Base-by-base conservation (phyloP, 2,113 vertebrate genomes). In the Chaetops frenatus region DNA sequence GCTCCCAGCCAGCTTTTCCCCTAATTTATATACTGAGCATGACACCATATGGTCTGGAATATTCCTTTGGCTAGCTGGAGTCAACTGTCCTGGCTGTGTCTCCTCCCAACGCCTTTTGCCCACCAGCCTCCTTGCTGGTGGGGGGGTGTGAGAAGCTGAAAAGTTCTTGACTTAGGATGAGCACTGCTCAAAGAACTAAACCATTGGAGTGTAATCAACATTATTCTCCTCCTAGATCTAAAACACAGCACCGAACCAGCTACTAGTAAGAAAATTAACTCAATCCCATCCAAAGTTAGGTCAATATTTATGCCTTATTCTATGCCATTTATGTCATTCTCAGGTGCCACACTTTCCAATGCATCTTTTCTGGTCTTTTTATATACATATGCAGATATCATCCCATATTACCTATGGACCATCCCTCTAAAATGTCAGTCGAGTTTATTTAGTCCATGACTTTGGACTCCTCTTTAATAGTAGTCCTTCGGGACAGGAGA, bases 1-100 rank as follows among this genome's bases (percentile, higher is more conserved):
- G 18, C 33, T 77, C 11, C 9, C 27, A 51, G 36, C 5, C 0
- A 0, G 44, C 62, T 45, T 69, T 86, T 27, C 33, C 12, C 19
- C 27, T 53, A 20, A 33, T 69, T 60, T 60, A 38, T 69, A 45
- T 53, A 38, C 25, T 36, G 12, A 57, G 12, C 60, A 48, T 57
- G 50, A 74, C 29, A 29, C 15, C 35, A 25, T 48, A 48, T 29
- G 24, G 24, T 48, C 7, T 29, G 29, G 42, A 74, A 65, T 48
- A 65, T 56, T 47, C 23, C 40, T 73, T n/a, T 65, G 42, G 15
- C 42, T 19, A 40, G 4, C 3, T 48, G 29, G 11, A 8, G 29
- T 29, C 19, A 65, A 15, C 4, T 65, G 24, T 65, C 16, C 24
- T 40, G 42, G 40, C 29, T 40, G 7, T 65, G 40, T 64, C n/a